Evolutionary conservation across 2,113 vertebrate species (phyloP).

Genomic region (Varanus salvator): DNA sequence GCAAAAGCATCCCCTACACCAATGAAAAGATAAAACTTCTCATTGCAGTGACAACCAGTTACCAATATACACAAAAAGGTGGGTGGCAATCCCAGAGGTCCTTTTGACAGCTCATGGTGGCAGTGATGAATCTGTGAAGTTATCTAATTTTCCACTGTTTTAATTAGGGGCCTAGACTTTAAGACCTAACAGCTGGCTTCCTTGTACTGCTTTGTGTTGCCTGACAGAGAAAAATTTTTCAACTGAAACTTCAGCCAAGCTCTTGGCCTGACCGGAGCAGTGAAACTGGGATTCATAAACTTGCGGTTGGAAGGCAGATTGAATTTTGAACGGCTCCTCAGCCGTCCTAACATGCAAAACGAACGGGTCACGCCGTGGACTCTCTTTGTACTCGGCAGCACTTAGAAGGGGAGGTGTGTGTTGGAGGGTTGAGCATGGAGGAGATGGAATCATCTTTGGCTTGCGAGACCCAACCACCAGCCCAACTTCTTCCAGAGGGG

Average conservation of each 20-base stretch:
- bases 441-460: constrained; percentile 19
- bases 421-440: neutral
- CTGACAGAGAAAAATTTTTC: constrained; percentile 97
- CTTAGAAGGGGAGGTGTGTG: constrained; percentile 48
- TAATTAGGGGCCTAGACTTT: constrained; percentile 96
- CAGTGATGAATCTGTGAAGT: constrained; percentile 96
- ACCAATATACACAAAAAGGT: constrained; percentile 90
- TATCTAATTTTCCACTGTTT: constrained; percentile 99
- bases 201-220: constrained; percentile 90
- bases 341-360: constrained; percentile 68
- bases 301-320: constrained; percentile 80
- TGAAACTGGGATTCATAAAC: constrained; percentile 81
- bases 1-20: constrained; percentile 54
- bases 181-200: constrained; percentile 94
- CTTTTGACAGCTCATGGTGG: constrained; percentile 89
- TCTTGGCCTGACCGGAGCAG: constrained; percentile 80
- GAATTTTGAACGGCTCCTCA: constrained; percentile 72
- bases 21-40: constrained; percentile 25
- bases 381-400: constrained; percentile 75
- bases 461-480: constrained; percentile 44
- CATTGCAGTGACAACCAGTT: constrained; percentile 81
- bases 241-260: constrained; percentile 83
- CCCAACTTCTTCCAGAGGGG: constrained; percentile 44
- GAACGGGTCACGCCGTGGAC: constrained; percentile 73
- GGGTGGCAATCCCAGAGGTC: constrained; percentile 86